Base-by-base conservation (phyloP, 2,797 vertebrate genomes). In the Schizopygopsis pylzovi region DNA sequence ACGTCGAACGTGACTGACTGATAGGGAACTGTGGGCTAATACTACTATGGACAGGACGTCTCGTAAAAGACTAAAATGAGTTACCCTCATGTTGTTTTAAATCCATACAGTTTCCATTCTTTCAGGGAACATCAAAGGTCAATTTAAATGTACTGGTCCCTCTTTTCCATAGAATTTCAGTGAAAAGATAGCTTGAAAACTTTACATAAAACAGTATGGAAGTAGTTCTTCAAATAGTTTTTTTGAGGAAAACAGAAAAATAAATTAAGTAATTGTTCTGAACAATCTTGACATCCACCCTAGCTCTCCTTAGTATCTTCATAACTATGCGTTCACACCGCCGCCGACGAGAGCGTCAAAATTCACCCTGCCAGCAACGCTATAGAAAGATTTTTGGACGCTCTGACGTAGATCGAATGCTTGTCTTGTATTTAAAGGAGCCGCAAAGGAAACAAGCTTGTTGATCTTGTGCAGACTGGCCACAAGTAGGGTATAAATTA, bases 11-110 rank as follows among this genome's bases (percentile, higher is more conserved):
- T n/a, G n/a, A n/a, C n/a, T n/a, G n/a, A n/a, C n/a, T n/a, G n/a
- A n/a, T n/a, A n/a, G n/a, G n/a, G n/a, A n/a, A 78, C 65, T 28
- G 47, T 82, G 72, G 49, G 49, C 37, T 70, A 16, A 28, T 45
- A 45, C 49, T 47, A 15, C 72, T 41, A 6, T 39, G 49, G 37
- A 71, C 65, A 79, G 25, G 39, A 54, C 28, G 25, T 33, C 76
- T 49, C 4, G 37, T 49, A 25, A 41, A 75, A 37, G 20, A n/a
- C 22, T 22, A 49, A 65, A 47, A 80, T 18, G 0, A 49, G 15
- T 47, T 61, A 49, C 41, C 3, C 43, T 67, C 11, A 37, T 45
- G 61, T 49, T 65, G 10, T 13, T 33, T 80, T 22, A 76, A 47
- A 37, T 80, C 4, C 22, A 79, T n/a, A n/a, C 0, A 10, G 10